A percentile compares a stretch with the other conserved stretches of the same genome.
Evolutionary conservation across 2,797 vertebrate genomes (phyloP).

Genomic region (Rhabdomys pumilio): DNA sequence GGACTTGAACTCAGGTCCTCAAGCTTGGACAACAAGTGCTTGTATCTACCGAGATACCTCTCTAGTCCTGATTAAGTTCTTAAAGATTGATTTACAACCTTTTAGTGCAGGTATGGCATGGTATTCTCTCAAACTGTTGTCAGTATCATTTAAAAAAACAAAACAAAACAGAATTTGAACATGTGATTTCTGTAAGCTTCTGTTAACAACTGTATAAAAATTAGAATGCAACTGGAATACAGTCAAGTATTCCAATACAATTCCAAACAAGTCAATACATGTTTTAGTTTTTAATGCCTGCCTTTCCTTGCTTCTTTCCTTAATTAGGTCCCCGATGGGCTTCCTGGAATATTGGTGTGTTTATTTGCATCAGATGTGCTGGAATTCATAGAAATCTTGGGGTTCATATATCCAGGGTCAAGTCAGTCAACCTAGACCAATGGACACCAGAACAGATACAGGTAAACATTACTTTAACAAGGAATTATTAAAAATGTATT

Average conservation of each 20-base stretch:
- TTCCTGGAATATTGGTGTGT: conserved; percentile 99
- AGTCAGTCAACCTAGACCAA: conserved; percentile 99
- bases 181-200: not conserved
- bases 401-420: conserved; percentile 99
- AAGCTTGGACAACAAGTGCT: not conserved
- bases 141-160: conserved; percentile 47
- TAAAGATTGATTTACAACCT: conserved; percentile 16
- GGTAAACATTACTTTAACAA: conserved; percentile 88
- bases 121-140: conserved; percentile 37
- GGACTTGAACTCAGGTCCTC: not conserved
- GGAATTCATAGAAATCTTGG: conserved; percentile 99
- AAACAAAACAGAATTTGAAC: conserved; percentile 42
- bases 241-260: no score
- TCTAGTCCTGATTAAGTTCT: not conserved
- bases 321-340: conserved; percentile 97
- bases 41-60: not conserved
- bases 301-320: conserved; percentile 65
- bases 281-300: conserved; percentile 53
- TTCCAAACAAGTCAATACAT: no score
- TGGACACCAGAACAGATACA: conserved; percentile 99
- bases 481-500: conserved; percentile 52
- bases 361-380: conserved; percentile 99
- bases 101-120: not conserved
- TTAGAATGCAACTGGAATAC: not conserved
- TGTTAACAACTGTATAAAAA: conserved; percentile 56